Evolutionary conservation across 2,888 invertebrate species (phyloP).

Genomic region (Cheilosia urbana): DNA sequence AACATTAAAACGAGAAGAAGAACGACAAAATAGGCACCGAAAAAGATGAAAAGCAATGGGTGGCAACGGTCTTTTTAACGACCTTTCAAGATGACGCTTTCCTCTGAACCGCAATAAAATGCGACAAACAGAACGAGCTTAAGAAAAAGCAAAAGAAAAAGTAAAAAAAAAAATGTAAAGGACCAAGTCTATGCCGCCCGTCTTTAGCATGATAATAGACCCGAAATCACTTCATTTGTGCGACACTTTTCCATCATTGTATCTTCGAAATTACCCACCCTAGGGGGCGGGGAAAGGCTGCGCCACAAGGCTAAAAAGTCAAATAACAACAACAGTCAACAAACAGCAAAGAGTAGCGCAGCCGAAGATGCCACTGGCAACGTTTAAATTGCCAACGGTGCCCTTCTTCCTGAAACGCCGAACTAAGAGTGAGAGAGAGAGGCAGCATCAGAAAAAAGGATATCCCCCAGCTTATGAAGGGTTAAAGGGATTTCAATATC

Average conservation of each 20-base stretch:
- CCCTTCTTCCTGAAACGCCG: conserved; percentile 39
- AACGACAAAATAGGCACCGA: conserved; percentile 37
- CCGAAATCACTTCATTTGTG: conserved; percentile 81
- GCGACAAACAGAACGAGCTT: background rate
- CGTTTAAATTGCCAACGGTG: conserved; percentile 62
- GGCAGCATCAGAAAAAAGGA: conserved; percentile 55
- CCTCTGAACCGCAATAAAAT: conserved; percentile 39
- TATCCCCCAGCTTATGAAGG: conserved; percentile 72
- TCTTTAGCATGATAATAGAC: conserved; percentile 80
- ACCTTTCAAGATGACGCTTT: conserved; percentile 67
- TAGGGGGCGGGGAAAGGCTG: background rate
- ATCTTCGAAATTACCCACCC: conserved; percentile 62
- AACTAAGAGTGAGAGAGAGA: conserved; percentile 6
- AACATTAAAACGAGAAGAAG: conserved; percentile 55
- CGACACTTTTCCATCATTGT: conserved; percentile 74
- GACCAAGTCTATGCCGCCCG: conserved; percentile 45
- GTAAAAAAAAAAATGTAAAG: conserved; percentile 42
- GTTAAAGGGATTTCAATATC: conserved; percentile 74
- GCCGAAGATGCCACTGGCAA: conserved; percentile 46
- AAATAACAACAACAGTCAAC: conserved; percentile 66
- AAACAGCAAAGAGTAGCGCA: conserved; percentile 45
- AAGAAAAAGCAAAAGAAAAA: too few relatives aligned
- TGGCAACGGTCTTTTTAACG: conserved; percentile 67
- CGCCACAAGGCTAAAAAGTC: conserved; percentile 58
- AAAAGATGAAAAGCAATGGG: conserved; percentile 63